Evolutionary conservation across 2,888 invertebrate genomes (phyloP).

Genomic region (Eledone cirrhosa): DNA sequence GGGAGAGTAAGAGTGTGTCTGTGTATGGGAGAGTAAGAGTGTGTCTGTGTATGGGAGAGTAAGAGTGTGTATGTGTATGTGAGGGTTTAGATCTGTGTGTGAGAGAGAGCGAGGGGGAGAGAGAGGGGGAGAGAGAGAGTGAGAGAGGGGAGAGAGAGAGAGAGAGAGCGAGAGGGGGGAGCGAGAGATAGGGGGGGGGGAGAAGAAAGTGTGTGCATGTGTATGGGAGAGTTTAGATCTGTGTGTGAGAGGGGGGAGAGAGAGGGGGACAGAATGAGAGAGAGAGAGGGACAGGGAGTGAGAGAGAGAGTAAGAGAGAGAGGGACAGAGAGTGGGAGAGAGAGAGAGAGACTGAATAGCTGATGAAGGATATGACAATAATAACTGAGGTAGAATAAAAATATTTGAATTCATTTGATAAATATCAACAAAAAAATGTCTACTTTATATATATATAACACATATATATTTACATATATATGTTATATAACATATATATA

Average conservation of each 20-base stretch:
- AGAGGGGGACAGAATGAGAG: not conserved
- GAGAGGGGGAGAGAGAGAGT: not conserved
- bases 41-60: too few species aligned
- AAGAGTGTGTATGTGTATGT: too few species aligned
- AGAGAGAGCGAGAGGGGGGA: slow-evolving; percentile 12
- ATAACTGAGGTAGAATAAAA: too few species aligned
- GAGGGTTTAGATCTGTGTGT: not conserved
- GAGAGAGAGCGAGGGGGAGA: not conserved
- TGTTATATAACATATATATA: too few species aligned
- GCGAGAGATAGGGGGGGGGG: not conserved
- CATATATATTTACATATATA: too few species aligned
- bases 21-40: too few species aligned
- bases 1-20: slow-evolving; percentile 15
- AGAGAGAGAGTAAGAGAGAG: not conserved
- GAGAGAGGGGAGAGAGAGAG: not conserved
- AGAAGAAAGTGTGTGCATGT: not conserved
- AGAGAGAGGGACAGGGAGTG: not conserved
- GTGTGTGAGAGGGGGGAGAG: slow-evolving; percentile 21
- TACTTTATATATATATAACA: too few species aligned
- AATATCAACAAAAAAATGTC: not conserved
- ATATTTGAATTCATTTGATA: too few species aligned
- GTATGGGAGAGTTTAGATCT: not conserved
- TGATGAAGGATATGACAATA: not conserved
- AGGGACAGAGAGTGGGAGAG: not conserved
- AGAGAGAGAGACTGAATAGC: slow-evolving; percentile 7